Base-by-base conservation (phyloP, 2,888 invertebrate species). In the Capitulum mitella region DNA sequence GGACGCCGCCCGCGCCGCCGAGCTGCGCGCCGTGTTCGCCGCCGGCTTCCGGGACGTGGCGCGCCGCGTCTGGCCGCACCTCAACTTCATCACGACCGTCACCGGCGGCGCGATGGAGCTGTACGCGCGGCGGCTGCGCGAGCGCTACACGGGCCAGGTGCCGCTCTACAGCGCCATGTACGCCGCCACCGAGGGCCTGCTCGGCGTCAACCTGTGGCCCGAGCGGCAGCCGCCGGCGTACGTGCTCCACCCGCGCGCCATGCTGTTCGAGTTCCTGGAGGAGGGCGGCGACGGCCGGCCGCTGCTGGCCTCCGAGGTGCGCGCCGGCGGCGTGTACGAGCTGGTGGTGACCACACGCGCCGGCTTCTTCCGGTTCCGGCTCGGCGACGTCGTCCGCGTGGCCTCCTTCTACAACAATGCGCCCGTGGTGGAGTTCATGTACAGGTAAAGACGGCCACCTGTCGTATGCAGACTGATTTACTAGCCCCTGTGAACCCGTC, bases 191-290 rank as follows among this genome's bases (percentile, higher is more conserved):
- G 86, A 86, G 79, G 85, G 83, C 10, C 82, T 83, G 37, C 78
- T 84, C 26, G 84, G 84, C 1, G 34, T 84, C 51, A 82, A 84
- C 78, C 76, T 82, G 29, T 80, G 81, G 79, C 81, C 80, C 0
- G 58, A 75, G 16, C 29, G 61, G n/a, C 70, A 77, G 5, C 26
- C 77, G 16, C 34, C 80, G 77, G 82, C 81, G 10, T 85, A 85
- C 79, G 79, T 85, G 77, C 82, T 85, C 64, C 81, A 83, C 22
- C 85, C 84, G 8, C 80, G 81, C 3, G 83, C 84, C 43, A 84
- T 85, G 83, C 85, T 85, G 82, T 85, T 83, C 81, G 85, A 85
- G 81, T 84, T 85, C 77, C 85, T 85, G 37, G 85, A 85, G 19
- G 80, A 84, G 14, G 82, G 83, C 51, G 80, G 51, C 43, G 43